Base-by-base conservation (phyloP, 2,888 invertebrate genomes). In the Diaphora mendica region DNA sequence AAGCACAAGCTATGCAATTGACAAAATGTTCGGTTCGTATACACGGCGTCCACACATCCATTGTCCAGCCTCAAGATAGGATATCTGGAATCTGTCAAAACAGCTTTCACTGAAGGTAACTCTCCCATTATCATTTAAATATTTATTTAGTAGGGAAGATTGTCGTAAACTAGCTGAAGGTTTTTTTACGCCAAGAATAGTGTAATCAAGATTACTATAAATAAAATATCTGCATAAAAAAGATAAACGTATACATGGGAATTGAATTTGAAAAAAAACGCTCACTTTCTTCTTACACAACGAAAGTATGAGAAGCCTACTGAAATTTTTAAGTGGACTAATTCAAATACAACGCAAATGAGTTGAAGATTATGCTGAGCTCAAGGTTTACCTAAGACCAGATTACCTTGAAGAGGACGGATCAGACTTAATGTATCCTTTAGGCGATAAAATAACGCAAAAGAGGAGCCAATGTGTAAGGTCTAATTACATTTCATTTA, bases 291-390 rank as follows among this genome's bases (percentile, higher is more conserved):
- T 13, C 15, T 26, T 26, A 26, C 26, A 3, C 11, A 66, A 26
- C 8, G 44, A 17, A 7, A 65, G n/a, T 42, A 26, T n/a, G n/a
- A 23, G n/a, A 26, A 66, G 7, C 20, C 26, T 30, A 44, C 42
- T 42, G 59, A 59, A 59, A 59, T 26, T 59, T n/a, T n/a, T 4
- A 59, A 26, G 26, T 59, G 4, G 13, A 26, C 59, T 59, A 3
- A 42, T 30, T 67, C 20, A 44, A 67, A 66, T 66, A 70, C 23
- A 64, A n/a, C 33, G 26, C 62, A 33, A 64, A 64, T 48, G 44
- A 64, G 26, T 69, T 70, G 20, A 33, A 44, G 64, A 70, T 64
- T 70, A 64, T n/a, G n/a, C 33, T 64, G n/a, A 70, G 33, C 70
- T 64, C 44, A n/a, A 23, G 33, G n/a, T 64, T 70, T 11, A 23